A percentile compares a stretch with the other conserved stretches of the same genome.
These are phyloP conservation scores for Zenarchopterus dispar DNA, from an alignment of 2,797 vertebrate genomes.

Conservation along the genomic window DNA sequence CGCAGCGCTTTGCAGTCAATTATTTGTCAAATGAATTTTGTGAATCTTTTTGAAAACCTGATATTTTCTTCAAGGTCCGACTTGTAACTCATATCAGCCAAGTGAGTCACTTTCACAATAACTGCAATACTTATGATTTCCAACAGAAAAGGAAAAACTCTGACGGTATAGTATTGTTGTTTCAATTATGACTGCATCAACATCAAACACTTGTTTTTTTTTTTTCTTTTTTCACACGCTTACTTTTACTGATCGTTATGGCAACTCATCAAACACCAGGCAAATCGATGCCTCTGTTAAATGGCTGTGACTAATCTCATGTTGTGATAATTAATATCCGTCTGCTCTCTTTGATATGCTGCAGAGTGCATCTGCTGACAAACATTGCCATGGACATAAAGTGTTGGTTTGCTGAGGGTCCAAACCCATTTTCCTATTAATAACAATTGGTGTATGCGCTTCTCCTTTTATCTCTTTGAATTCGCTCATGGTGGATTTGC, in stretches of 20 bases:
- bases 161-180: slow-evolving; percentile 13
- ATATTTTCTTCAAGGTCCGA: slow-evolving; percentile 40
- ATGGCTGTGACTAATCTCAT: slow-evolving; percentile 9
- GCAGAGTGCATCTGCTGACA: slow-evolving; percentile 44
- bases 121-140: too few species aligned
- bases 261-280: slow-evolving; percentile 40
- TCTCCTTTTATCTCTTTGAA: slow-evolving; percentile 18
- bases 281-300: slow-evolving; percentile 31
- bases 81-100: slow-evolving; percentile 42
- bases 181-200: slow-evolving; percentile 12
- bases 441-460: slow-evolving; percentile 3
- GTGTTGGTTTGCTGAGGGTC: slow-evolving; percentile 47
- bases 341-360: slow-evolving; percentile 49
- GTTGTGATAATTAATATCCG: slow-evolving; percentile 67
- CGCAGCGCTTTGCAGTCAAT: slow-evolving; percentile 2
- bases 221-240: slow-evolving; percentile 5
- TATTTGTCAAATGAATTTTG: slow-evolving; percentile 27
- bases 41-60: slow-evolving; percentile 22
- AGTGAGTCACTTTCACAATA: slow-evolving; percentile 30
- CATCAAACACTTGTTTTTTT: slow-evolving; percentile 11
- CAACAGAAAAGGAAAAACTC: slow-evolving; percentile 1
- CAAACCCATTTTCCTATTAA: slow-evolving; percentile 26
- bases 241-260: slow-evolving; percentile 39
- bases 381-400: slow-evolving; percentile 47
- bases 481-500: slow-evolving; percentile 12